Conservation (phyloP, 2,113 vertebrate genomes). For the Sinocyclocheilus anophthalmus region DNA sequence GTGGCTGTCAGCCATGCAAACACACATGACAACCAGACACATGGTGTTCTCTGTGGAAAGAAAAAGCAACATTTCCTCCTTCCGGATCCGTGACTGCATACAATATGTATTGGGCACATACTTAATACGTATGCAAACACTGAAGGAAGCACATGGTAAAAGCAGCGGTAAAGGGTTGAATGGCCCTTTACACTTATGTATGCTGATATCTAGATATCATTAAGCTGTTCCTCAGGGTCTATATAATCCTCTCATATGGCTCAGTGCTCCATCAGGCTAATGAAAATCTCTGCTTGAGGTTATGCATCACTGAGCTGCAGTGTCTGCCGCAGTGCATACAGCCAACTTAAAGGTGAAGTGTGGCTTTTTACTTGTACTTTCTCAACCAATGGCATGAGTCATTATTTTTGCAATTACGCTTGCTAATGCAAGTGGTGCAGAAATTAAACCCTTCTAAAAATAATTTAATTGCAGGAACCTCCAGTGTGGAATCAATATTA, state of each 20-base stretch:
- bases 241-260: conserved; percentile 32
- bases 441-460: background rate
- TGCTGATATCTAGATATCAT: conserved; percentile 28
- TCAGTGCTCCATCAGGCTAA: conserved; percentile 44
- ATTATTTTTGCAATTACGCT: background rate
- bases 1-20: background rate
- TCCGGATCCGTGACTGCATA: background rate
- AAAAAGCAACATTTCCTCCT: background rate
- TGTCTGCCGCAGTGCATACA: conserved; percentile 8
- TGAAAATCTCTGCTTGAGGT: conserved; percentile 42
- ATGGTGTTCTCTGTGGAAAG: background rate
- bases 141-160: background rate
- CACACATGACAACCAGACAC: background rate
- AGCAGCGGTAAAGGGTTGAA: background rate
- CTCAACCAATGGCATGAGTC: background rate
- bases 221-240: conserved; percentile 23
- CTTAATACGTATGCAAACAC: background rate
- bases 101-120: background rate
- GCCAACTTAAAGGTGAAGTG: conserved; percentile 21
- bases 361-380: background rate
- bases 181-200: background rate
- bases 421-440: background rate
- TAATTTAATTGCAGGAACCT: background rate
- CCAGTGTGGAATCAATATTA: background rate
- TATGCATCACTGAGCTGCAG: conserved; percentile 30